A percentile compares a stretch with the other conserved stretches of the same genome.
These are phyloP conservation scores for Drosophila paucipuncta DNA, from an alignment of 2,888 invertebrate species.

Conservation along the genomic window DNA sequence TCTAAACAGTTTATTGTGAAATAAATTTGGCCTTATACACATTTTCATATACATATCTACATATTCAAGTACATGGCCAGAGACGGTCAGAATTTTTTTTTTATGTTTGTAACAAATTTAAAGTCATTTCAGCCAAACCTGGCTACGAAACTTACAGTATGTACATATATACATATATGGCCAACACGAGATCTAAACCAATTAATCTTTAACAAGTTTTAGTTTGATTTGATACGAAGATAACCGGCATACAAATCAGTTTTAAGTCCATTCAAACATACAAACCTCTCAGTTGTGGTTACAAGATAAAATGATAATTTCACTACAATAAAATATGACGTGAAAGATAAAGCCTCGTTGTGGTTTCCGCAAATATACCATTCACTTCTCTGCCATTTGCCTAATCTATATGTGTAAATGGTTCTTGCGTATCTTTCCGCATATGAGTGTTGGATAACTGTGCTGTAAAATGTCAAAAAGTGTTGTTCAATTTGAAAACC, in stretches of 20 bases:
- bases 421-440: not conserved
- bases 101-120: not conserved
- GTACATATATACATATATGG: not conserved
- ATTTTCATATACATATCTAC: not conserved
- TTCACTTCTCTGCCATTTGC: slow-evolving; percentile 7
- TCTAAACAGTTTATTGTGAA: slow-evolving; percentile 25
- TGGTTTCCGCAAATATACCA: slow-evolving; percentile 23
- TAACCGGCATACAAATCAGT: not conserved
- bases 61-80: not conserved
- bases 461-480: slow-evolving; percentile 38
- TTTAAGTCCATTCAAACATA: slow-evolving; percentile 2
- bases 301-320: slow-evolving; percentile 5
- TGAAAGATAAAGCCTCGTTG: slow-evolving; percentile 10
- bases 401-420: not conserved
- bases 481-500: slow-evolving; percentile 5
- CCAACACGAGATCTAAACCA: not conserved
- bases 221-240: not conserved
- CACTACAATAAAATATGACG: slow-evolving; percentile 8
- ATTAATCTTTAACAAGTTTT: not conserved
- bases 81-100: not conserved
- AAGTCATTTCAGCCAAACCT: not conserved
- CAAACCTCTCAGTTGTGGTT: not conserved
- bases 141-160: not conserved
- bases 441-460: slow-evolving; percentile 3
- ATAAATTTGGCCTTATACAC: slow-evolving; percentile 13